phyloP scores from a whole-genome alignment of 2,888 invertebrate genomes.

The Pedicia rivosa region DNA sequence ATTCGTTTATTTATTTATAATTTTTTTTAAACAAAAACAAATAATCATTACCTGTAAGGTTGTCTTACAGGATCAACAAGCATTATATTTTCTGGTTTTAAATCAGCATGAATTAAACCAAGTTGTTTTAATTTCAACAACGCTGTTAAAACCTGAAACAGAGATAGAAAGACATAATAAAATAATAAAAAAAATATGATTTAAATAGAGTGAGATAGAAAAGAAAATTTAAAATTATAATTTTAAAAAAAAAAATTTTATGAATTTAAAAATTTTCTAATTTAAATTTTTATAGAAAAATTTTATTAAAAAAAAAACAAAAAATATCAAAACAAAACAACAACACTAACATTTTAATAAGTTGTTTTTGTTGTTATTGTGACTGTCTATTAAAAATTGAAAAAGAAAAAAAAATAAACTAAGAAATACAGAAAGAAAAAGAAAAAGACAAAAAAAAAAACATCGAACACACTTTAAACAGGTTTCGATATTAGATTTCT shows the following conservation, averaged over 20 bases:
- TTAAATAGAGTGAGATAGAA: too few relatives aligned
- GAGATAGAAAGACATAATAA: not conserved
- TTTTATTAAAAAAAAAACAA: not conserved
- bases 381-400: too few relatives aligned
- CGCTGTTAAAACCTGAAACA: conserved; percentile 40
- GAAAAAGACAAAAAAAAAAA: too few relatives aligned
- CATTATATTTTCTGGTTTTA: conserved; percentile 99
- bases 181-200: not conserved
- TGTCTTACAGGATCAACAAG: conserved; percentile 95
- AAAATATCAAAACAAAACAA: conserved; percentile 1
- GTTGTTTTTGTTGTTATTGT: too few relatives aligned
- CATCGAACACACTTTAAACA: too few relatives aligned
- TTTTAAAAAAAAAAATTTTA: not conserved
- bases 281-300: not conserved
- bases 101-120: conserved; percentile 96
- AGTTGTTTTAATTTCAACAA: conserved; percentile 66
- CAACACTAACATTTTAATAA: not conserved
- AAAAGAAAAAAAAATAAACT: too few relatives aligned
- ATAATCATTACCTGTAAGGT: conserved; percentile 62
- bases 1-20: too few relatives aligned
- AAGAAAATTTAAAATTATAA: not conserved
- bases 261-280: not conserved
- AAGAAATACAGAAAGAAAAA: too few relatives aligned
- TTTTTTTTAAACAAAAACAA: too few relatives aligned
- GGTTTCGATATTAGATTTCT: too few relatives aligned